A percentile compares a stretch with the other conserved stretches of the same genome.
phyloP scores from a whole-genome alignment of 2,888 invertebrate genomes.

The Clanis bilineata region DNA sequence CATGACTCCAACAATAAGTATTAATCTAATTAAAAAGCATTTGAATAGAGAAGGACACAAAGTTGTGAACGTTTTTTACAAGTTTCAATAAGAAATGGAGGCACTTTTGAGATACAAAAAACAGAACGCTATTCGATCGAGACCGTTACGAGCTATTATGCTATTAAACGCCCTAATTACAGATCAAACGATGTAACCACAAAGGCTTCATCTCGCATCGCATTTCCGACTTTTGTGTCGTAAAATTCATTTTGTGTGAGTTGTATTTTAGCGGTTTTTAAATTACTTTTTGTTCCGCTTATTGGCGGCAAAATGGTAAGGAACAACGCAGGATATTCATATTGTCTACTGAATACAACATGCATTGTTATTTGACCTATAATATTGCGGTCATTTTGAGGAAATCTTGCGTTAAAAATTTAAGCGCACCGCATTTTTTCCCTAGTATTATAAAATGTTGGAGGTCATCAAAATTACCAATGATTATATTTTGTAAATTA shows the following conservation, averaged over 20 bases:
- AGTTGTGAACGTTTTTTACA: constrained; percentile 38
- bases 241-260: constrained; percentile 59
- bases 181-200: constrained; percentile 75
- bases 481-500: background rate
- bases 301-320: constrained; percentile 17
- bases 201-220: constrained; percentile 67
- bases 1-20: background rate
- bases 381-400: constrained; percentile 2
- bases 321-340: constrained; percentile 9
- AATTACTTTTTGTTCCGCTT: constrained; percentile 56
- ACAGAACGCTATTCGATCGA: constrained; percentile 67
- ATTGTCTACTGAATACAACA: constrained; percentile 6
- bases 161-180: constrained; percentile 76
- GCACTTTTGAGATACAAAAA: constrained; percentile 52
- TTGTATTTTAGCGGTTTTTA: constrained; percentile 62
- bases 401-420: background rate
- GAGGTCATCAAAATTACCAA: background rate
- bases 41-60: constrained; percentile 8
- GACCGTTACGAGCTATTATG: constrained; percentile 73
- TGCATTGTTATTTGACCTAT: background rate
- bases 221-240: constrained; percentile 67
- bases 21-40: constrained; percentile 7
- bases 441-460: background rate
- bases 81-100: constrained; percentile 50
- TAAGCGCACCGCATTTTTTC: background rate